Conservation (phyloP, 1,140 invertebrate species). For the Conus ventricosus region DNA sequence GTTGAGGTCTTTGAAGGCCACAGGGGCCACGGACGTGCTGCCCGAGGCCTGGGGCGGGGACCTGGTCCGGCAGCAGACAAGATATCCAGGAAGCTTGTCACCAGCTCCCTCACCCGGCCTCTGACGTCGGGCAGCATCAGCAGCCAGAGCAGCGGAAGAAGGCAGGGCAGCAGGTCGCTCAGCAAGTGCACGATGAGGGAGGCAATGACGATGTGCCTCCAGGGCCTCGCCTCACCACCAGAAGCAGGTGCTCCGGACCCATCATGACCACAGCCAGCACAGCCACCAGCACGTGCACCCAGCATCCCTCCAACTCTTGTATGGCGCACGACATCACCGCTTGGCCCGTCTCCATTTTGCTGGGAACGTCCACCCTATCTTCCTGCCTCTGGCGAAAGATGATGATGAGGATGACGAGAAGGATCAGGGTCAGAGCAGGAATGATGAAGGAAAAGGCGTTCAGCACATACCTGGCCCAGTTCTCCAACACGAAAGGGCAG, state of each 20-base stretch:
- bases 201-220: neutral
- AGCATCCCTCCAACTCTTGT: neutral
- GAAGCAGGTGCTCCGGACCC: slow-evolving; percentile 1
- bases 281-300: slow-evolving; percentile 3
- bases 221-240: neutral
- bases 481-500: neutral
- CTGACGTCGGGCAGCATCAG: slow-evolving; percentile 10
- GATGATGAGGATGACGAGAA: neutral
- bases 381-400: neutral
- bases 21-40: neutral
- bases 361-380: neutral
- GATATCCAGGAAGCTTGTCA: neutral
- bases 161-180: neutral
- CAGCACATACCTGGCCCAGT: neutral
- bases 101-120: neutral
- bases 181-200: neutral
- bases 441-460: neutral
- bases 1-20: neutral
- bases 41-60: neutral
- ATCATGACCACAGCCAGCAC: neutral
- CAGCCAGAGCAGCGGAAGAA: neutral
- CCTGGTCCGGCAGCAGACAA: neutral
- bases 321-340: neutral
- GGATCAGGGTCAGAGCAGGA: neutral
- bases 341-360: neutral